Evolutionary conservation across 2,113 vertebrate species (phyloP).

Genomic region (Python bivittatus): DNA sequence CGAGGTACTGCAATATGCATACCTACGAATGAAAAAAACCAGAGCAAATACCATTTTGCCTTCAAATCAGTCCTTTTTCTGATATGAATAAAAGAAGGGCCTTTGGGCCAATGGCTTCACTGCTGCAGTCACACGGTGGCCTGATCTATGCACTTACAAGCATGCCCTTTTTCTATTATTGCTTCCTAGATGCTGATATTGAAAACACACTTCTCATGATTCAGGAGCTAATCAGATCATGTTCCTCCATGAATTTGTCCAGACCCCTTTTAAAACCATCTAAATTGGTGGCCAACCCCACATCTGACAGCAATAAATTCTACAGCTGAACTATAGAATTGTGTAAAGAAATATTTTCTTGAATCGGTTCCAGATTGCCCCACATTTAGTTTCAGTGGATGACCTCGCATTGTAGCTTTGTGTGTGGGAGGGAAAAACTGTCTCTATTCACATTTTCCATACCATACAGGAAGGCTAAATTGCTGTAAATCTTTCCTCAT

Average conservation of each 20-base stretch:
- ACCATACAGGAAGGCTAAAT: not conserved
- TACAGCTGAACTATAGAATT: not conserved
- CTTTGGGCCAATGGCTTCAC: not conserved
- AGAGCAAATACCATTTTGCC: not conserved
- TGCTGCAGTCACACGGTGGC: not conserved
- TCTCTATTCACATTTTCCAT: not conserved
- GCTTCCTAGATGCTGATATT: not conserved
- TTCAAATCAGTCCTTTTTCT: not conserved
- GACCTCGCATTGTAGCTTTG: not conserved
- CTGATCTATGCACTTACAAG: not conserved
- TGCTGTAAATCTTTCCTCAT: not conserved
- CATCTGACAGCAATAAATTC: not conserved
- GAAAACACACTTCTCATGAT: not conserved
- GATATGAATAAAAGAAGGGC: not conserved
- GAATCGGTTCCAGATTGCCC: not conserved
- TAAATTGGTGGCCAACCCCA: not conserved
- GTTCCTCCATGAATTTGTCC: not conserved
- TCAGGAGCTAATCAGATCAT: not conserved
- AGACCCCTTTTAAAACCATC: not conserved
- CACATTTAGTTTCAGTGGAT: not conserved
- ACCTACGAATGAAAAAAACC: not conserved
- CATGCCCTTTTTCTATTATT: not conserved
- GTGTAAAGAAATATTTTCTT: not conserved
- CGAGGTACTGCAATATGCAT: not conserved
- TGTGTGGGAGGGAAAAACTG: not conserved